These are phyloP conservation scores for Drosophila rellima DNA, from an alignment of 2,888 invertebrate species.

Conservation along the genomic window DNA sequence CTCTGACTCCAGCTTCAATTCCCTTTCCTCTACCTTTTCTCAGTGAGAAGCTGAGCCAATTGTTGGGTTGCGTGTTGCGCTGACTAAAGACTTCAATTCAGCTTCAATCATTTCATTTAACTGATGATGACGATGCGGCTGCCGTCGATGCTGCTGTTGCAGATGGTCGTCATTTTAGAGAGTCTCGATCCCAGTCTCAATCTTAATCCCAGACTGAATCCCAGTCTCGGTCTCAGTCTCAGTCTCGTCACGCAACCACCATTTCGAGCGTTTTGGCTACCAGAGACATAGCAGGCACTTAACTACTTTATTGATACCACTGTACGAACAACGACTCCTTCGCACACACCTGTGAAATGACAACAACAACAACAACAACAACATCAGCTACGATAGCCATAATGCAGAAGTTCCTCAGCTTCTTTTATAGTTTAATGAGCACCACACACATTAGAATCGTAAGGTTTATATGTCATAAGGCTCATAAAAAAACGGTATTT, in stretches of 20 bases:
- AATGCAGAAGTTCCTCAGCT: conserved; percentile 50
- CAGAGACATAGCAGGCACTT: conserved; percentile 65
- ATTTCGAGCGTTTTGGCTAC: conserved; percentile 75
- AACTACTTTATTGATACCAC: conserved; percentile 75
- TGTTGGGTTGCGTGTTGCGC: conserved; percentile 78
- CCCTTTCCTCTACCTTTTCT: not conserved
- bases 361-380: conserved; percentile 39
- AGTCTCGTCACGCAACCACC: conserved; percentile 65
- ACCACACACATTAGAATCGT: conserved; percentile 48
- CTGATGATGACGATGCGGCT: conserved; percentile 76
- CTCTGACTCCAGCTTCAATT: not conserved
- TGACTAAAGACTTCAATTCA: conserved; percentile 82
- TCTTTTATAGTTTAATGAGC: conserved; percentile 71
- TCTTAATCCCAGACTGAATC: conserved; percentile 2
- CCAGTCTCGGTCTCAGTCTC: not conserved
- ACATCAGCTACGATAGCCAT: conserved; percentile 12
- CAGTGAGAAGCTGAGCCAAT: conserved; percentile 55
- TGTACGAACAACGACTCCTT: conserved; percentile 56
- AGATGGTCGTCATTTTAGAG: conserved; percentile 64
- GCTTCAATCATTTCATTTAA: conserved; percentile 81
- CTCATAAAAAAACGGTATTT: conserved; percentile 73
- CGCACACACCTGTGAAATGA: conserved; percentile 76
- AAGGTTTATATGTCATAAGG: conserved; percentile 54
- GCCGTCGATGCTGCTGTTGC: conserved; percentile 40
- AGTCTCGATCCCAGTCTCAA: conserved; percentile 5